phyloP scores from a whole-genome alignment of 1,140 invertebrate species.

The Himalopsyche phryganea region DNA sequence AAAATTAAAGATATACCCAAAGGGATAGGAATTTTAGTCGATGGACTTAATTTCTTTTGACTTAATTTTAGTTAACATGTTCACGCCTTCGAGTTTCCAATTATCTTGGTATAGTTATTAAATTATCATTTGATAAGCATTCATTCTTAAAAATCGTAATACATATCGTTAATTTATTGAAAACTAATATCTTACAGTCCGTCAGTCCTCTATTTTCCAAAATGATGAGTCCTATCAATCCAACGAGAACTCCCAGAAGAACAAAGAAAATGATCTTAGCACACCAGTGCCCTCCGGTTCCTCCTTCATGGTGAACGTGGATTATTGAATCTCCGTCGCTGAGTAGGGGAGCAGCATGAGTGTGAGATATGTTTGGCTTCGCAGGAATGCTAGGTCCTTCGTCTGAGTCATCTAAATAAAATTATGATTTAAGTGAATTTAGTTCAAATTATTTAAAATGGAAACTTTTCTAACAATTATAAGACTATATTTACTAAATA shows the following conservation, averaged over 20 bases:
- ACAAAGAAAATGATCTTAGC: slow-evolving; percentile 78
- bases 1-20: too few relatives aligned
- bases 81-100: too few relatives aligned
- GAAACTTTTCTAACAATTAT: too few relatives aligned
- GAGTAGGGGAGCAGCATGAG: slow-evolving; percentile 31
- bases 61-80: too few relatives aligned
- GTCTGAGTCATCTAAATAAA: slow-evolving; percentile 34
- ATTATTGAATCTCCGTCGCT: slow-evolving; percentile 64
- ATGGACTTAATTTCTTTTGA: too few relatives aligned
- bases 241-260: slow-evolving; percentile 64
- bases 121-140: too few relatives aligned
- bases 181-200: slow-evolving; percentile 69
- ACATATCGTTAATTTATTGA: too few relatives aligned
- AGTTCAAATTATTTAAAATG: too few relatives aligned
- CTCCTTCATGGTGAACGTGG: slow-evolving; percentile 70
- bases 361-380: slow-evolving; percentile 10
- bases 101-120: too few relatives aligned
- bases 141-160: too few relatives aligned
- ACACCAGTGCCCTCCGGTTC: slow-evolving; percentile 74
- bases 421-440: background rate
- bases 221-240: slow-evolving; percentile 72
- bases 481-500: too few relatives aligned
- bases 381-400: slow-evolving; percentile 21
- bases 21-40: too few relatives aligned
- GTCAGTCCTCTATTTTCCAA: slow-evolving; percentile 72